These are phyloP conservation scores for Thereva unica DNA, from an alignment of 2,888 invertebrate species.

Conservation along the genomic window DNA sequence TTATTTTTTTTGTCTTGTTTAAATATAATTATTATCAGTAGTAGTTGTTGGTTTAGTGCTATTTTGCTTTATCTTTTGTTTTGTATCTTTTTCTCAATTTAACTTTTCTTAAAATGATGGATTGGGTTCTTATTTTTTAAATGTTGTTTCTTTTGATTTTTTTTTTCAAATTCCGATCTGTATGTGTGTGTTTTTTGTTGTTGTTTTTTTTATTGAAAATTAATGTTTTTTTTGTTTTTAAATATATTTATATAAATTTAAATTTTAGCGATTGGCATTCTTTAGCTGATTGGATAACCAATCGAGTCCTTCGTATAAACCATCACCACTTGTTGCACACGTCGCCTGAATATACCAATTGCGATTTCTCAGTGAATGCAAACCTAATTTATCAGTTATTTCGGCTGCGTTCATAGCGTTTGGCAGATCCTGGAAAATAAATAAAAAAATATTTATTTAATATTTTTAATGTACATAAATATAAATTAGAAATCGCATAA, in stretches of 20 bases:
- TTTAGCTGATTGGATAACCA: slow-evolving; percentile 99
- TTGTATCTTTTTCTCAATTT: slow-evolving; percentile 14
- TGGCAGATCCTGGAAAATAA: slow-evolving; percentile 84
- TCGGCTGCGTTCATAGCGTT: slow-evolving; percentile 99
- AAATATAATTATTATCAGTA: slow-evolving; percentile 28
- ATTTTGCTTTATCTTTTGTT: slow-evolving; percentile 1
- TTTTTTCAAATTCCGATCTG: slow-evolving; percentile 31
- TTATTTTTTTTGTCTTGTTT: slow-evolving; percentile 22
- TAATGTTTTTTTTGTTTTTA: slow-evolving; percentile 41
- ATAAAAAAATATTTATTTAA: slow-evolving; percentile 27
- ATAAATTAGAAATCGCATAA: too few species aligned
- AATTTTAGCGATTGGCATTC: slow-evolving; percentile 91
- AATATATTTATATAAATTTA: slow-evolving; percentile 46
- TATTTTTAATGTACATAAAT: too few species aligned
- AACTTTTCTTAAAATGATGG: slow-evolving; percentile 13
- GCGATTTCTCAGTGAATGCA: slow-evolving; percentile 97
- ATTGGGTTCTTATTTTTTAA: slow-evolving; percentile 22
- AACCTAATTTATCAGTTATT: slow-evolving; percentile 98
- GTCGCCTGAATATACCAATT: slow-evolving; percentile 98
- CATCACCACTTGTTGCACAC: slow-evolving; percentile 99
- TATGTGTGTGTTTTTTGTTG: slow-evolving; percentile 18
- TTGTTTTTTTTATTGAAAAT: slow-evolving; percentile 32
- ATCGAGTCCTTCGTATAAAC: slow-evolving; percentile 98
- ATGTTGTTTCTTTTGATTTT: slow-evolving; percentile 19
- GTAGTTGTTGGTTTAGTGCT: slow-evolving; percentile 18